Evolutionary conservation across 2,888 invertebrate species (phyloP).

Genomic region (Meiosimyza platycephala): DNA sequence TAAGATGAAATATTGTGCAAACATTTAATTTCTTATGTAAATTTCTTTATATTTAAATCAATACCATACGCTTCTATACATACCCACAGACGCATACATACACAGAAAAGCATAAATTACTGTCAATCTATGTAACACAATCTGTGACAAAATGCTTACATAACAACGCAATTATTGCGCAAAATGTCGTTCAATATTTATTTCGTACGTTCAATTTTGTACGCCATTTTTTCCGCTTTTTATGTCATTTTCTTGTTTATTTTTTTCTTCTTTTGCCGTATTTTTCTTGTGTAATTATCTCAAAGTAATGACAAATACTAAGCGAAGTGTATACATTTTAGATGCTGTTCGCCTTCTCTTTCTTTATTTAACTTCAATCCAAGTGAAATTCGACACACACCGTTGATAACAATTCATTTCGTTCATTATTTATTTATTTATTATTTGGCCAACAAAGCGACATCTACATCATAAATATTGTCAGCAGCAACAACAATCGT

Average conservation of each 20-base stretch:
- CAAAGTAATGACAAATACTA: conserved; percentile 19
- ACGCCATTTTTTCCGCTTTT: too few species aligned
- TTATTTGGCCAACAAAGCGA: conserved; percentile 24
- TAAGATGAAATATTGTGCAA: too few species aligned
- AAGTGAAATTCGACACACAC: background rate
- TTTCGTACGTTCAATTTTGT: background rate
- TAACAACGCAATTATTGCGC: conserved; percentile 18
- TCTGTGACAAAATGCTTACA: conserved; percentile 14
- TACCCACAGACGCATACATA: conserved; percentile 1
- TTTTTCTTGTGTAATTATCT: conserved; percentile 10
- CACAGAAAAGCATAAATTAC: background rate
- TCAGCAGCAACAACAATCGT: background rate
- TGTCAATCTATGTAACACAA: conserved; percentile 15
- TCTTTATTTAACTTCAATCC: background rate
- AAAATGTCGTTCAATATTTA: conserved; percentile 27
- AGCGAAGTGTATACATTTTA: background rate
- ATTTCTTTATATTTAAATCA: too few species aligned
- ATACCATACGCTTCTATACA: background rate
- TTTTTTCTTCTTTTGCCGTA: background rate
- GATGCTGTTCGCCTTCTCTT: background rate
- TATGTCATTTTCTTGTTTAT: background rate
- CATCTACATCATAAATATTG: conserved; percentile 20
- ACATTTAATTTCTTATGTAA: too few species aligned
- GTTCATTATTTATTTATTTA: conserved; percentile 22
- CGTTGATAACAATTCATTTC: conserved; percentile 24